Conservation (phyloP, 2,113 vertebrate species). For the Prochilodus magdalenae region DNA sequence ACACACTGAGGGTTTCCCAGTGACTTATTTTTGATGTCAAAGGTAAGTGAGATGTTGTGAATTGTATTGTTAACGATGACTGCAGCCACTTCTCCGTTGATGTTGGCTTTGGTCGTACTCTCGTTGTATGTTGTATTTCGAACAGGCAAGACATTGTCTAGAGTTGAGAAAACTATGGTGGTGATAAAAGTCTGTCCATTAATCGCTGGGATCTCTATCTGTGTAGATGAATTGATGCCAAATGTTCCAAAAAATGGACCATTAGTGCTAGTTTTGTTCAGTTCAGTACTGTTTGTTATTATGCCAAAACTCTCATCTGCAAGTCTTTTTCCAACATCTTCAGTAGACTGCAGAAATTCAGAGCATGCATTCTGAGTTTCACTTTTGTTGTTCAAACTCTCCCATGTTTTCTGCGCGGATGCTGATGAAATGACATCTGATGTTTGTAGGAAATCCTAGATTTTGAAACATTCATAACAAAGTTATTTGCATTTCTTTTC, state of each 20-base stretch:
- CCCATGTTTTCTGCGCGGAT: background rate
- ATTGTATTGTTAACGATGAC: slow-evolving; percentile 67
- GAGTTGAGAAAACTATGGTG: background rate
- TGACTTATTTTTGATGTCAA: slow-evolving; percentile 70
- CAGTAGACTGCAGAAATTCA: slow-evolving; percentile 23
- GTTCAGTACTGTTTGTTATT: background rate
- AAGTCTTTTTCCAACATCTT: slow-evolving; percentile 5
- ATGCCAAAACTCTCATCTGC: background rate
- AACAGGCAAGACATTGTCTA: slow-evolving; percentile 19
- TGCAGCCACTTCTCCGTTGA: slow-evolving; percentile 75
- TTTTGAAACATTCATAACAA: background rate
- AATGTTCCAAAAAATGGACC: background rate
- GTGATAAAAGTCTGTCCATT: background rate
- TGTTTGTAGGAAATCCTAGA: slow-evolving; percentile 26
- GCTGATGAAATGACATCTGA: slow-evolving; percentile 8
- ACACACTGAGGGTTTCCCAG: slow-evolving; percentile 72
- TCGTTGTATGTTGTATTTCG: background rate
- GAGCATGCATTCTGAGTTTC: slow-evolving; percentile 9
- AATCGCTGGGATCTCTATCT: background rate
- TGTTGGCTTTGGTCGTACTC: background rate
- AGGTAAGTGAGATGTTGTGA: slow-evolving; percentile 71
- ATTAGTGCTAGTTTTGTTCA: background rate
- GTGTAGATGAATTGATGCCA: background rate
- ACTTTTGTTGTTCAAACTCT: background rate
- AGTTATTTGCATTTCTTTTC: no score